Percentiles rank a stretch among this genome's conserved stretches.
These are phyloP conservation scores for Kryphioiulus occultus DNA, from an alignment of 2,888 invertebrate species.

Conservation along the genomic window DNA sequence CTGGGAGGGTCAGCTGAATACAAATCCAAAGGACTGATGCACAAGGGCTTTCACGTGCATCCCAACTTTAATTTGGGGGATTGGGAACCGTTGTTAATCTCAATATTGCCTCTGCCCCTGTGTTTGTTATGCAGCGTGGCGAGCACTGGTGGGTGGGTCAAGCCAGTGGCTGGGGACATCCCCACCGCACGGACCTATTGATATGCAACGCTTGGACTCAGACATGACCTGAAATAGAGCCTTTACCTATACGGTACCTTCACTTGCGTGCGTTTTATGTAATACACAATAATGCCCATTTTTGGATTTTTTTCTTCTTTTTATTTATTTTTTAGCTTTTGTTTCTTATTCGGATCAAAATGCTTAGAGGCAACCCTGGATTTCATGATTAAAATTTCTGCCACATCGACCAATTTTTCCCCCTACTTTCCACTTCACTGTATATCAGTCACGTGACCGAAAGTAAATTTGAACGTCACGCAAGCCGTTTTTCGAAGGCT, in stretches of 20 bases:
- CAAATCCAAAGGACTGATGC: slow-evolving; percentile 42
- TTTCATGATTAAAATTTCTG: background rate
- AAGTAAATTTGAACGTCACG: too few relatives aligned
- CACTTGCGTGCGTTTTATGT: background rate
- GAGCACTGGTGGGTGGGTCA: background rate
- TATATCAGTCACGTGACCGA: background rate
- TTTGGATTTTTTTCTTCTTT: background rate
- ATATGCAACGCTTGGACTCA: slow-evolving; percentile 29
- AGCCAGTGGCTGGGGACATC: slow-evolving; percentile 6
- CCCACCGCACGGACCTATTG: background rate
- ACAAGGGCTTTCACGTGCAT: background rate
- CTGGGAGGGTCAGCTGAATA: slow-evolving; percentile 43
- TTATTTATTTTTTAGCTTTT: background rate
- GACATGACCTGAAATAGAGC: slow-evolving; percentile 26
- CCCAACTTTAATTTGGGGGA: slow-evolving; percentile 43
- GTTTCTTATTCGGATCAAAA: background rate
- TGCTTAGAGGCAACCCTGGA: background rate
- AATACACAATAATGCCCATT: background rate
- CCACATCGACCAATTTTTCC: background rate
- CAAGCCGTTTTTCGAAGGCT: too few relatives aligned
- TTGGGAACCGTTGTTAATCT: slow-evolving; percentile 37
- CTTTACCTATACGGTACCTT: background rate
- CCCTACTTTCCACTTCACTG: background rate
- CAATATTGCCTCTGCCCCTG: background rate
- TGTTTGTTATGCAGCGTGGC: slow-evolving; percentile 31